Evolutionary conservation across 1,140 invertebrate genomes (phyloP).

Genomic region (Drosophila tani): DNA sequence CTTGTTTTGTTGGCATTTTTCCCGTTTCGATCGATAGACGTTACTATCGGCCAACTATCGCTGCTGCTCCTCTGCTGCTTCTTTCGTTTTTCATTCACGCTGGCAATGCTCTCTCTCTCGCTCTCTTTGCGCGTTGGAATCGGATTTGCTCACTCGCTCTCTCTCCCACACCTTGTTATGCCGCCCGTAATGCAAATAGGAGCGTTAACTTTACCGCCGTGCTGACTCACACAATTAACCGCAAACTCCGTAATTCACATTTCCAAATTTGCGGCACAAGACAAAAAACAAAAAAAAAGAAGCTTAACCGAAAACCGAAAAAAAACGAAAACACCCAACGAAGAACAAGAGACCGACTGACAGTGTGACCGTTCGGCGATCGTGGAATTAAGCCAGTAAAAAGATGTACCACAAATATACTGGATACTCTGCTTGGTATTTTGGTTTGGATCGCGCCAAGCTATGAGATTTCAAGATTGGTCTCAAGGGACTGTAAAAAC

Average conservation of each 20-base stretch:
- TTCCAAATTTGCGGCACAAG: conserved; percentile 12
- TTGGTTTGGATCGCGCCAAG: not conserved
- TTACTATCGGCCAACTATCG: conserved; percentile 14
- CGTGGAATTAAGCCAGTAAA: not conserved
- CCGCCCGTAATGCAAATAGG: conserved; percentile 9
- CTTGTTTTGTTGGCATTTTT: conserved; percentile 37
- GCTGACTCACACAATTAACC: conserved; percentile 26
- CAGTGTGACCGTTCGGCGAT: conserved; percentile 2
- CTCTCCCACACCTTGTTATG: conserved; percentile 15
- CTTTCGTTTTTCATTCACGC: conserved; percentile 6
- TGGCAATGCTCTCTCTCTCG: conserved; percentile 21
- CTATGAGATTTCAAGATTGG: not conserved
- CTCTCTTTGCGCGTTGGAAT: not conserved
- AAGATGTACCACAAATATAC: not conserved
- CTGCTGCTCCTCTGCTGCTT: not conserved
- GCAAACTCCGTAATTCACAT: conserved; percentile 23
- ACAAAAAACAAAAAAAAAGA: conserved; percentile 32
- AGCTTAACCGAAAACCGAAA: conserved; percentile 10
- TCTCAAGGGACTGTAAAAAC: no score
- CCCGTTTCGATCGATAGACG: conserved; percentile 22
- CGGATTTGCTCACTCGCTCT: conserved; percentile 12
- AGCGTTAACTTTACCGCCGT: not conserved
- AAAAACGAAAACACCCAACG: conserved; percentile 45
- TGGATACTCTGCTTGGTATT: not conserved
- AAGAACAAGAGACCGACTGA: conserved; percentile 4